Conservation (phyloP, 1,140 invertebrate species). For the Conus ventricosus region DNA sequence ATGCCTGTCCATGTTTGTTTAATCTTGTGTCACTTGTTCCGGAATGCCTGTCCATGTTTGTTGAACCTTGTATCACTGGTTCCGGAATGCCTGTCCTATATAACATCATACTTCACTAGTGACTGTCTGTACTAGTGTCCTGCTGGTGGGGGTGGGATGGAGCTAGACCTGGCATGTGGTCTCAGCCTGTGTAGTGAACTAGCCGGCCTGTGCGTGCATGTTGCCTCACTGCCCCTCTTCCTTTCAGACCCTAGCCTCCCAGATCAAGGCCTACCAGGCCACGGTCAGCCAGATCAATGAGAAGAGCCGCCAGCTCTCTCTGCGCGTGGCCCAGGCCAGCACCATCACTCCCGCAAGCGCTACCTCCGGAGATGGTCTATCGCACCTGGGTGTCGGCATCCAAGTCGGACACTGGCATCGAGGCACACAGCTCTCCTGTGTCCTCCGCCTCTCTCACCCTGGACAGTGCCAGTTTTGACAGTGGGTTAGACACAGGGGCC, state of each 20-base stretch:
- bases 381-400: constrained; percentile 33
- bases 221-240: constrained; percentile 38
- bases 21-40: too few species aligned
- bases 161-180: neutral
- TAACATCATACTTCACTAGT: too few species aligned
- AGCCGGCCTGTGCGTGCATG: neutral
- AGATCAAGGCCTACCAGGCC: constrained; percentile 70
- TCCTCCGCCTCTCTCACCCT: neutral
- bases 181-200: neutral
- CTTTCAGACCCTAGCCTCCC: constrained; percentile 70
- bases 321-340: constrained; percentile 56
- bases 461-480: constrained; percentile 39
- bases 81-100: too few species aligned
- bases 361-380: constrained; percentile 45
- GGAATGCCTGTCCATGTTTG: too few species aligned
- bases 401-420: neutral
- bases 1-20: too few species aligned
- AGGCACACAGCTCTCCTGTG: neutral
- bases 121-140: too few species aligned
- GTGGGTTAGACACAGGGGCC: constrained; percentile 29
- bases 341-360: constrained; percentile 55
- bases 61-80: too few species aligned
- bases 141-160: too few species aligned
- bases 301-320: constrained; percentile 58
- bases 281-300: constrained; percentile 69